A percentile compares a stretch with the other conserved stretches of the same genome.
Evolutionary conservation across 1,140 invertebrate species (phyloP).

Genomic region (Danaus plexippus): DNA sequence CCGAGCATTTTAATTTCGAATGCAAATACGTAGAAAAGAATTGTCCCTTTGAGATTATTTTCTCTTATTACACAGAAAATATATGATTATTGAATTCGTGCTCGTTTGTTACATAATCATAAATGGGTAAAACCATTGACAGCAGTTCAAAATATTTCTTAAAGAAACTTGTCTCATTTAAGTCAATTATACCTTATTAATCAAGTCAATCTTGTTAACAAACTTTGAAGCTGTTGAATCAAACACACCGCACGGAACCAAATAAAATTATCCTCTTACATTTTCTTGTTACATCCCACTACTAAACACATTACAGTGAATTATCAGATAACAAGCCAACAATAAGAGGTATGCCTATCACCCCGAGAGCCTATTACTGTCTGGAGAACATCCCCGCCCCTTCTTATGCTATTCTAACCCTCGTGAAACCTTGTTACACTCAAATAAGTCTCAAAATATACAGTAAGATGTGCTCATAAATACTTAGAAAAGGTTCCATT

Average conservation of each 20-base stretch:
- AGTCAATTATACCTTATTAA: too few relatives aligned
- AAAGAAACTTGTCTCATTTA: too few relatives aligned
- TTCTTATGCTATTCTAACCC: slow-evolving; percentile 36
- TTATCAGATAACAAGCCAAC: slow-evolving; percentile 65
- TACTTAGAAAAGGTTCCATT: slow-evolving; percentile 37
- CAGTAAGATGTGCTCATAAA: slow-evolving; percentile 13
- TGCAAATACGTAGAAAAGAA: too few relatives aligned
- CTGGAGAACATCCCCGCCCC: slow-evolving; percentile 55
- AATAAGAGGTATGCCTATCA: slow-evolving; percentile 66
- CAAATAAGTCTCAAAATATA: slow-evolving; percentile 15
- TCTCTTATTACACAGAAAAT: too few relatives aligned
- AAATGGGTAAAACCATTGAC: too few relatives aligned
- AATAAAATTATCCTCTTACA: slow-evolving; percentile 22
- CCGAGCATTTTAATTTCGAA: background rate
- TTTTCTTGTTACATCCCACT: slow-evolving; percentile 34
- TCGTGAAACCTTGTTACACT: slow-evolving; percentile 47
- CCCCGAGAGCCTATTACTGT: slow-evolving; percentile 61
- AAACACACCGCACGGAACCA: background rate
- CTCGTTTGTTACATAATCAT: too few relatives aligned
- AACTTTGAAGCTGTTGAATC: too few relatives aligned
- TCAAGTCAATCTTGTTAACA: too few relatives aligned
- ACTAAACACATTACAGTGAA: slow-evolving; percentile 50
- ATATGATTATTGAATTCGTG: too few relatives aligned
- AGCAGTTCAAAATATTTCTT: too few relatives aligned
- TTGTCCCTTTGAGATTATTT: too few relatives aligned